A percentile compares a stretch with the other conserved stretches of the same genome.
These are phyloP conservation scores for Cyclura pinguis DNA, from an alignment of 2,797 vertebrate species.

Conservation along the genomic window DNA sequence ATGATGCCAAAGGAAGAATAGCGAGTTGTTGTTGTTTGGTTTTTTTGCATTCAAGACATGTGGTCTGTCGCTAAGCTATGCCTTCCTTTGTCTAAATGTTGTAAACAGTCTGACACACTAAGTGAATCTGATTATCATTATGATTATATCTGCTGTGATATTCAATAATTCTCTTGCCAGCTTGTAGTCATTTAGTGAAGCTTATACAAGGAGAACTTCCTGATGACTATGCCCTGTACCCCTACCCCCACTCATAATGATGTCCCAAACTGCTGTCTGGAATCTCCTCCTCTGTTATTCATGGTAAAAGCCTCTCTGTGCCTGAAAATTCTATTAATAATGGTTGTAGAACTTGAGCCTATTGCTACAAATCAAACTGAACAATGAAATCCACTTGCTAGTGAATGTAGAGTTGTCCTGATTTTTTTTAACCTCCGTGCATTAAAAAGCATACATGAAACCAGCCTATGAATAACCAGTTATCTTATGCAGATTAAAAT, in stretches of 20 bases:
- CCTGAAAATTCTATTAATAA: conserved; percentile 7
- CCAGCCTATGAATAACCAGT: neutral
- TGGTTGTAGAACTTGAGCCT: rapidly evolving
- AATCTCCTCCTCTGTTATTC: neutral
- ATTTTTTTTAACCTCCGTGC: conserved; percentile 36
- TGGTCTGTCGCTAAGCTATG: neutral
- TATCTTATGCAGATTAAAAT: conserved; percentile 26
- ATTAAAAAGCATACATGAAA: neutral
- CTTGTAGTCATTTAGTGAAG: neutral
- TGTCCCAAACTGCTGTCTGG: neutral
- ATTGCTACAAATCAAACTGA: conserved; percentile 37
- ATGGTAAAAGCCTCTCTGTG: neutral
- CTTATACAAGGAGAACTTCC: neutral
- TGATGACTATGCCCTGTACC: neutral
- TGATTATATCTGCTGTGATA: neutral
- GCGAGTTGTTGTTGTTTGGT: no score
- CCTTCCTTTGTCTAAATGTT: neutral
- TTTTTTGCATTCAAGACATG: no score
- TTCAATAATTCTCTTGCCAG: neutral
- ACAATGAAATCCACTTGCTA: conserved; percentile 49
- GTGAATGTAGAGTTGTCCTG: conserved; percentile 36
- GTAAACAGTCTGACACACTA: neutral
- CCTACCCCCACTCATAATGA: neutral
- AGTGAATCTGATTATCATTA: neutral
- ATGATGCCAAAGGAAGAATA: neutral